A percentile compares a stretch with the other conserved stretches of the same genome.
Conservation (phyloP, 2,888 invertebrate species). For the Machimus atricapillus region DNA sequence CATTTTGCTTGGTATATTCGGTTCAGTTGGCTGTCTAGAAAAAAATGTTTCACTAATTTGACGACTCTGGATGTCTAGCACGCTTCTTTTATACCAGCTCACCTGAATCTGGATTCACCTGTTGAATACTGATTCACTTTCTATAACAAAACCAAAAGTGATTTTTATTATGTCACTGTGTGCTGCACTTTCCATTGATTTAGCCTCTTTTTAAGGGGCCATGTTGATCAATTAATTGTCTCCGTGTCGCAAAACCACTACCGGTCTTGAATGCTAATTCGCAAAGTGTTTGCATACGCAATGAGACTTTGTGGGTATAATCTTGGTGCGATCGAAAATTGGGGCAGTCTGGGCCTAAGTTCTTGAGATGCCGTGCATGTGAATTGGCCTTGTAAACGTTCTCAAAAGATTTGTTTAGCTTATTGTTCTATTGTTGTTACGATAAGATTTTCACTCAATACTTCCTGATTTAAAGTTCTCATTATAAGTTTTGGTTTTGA, state of each 20-base stretch:
- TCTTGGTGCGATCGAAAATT: neutral
- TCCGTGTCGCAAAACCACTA: neutral
- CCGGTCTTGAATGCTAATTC: neutral
- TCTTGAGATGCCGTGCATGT: neutral
- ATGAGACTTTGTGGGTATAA: neutral
- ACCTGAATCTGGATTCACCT: neutral
- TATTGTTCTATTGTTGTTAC: neutral
- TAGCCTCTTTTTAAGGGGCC: conserved; percentile 2
- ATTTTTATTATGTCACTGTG: conserved; percentile 1
- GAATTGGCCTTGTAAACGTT: neutral
- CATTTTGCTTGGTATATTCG: conserved; percentile 50
- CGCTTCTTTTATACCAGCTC: conserved; percentile 25
- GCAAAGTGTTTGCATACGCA: neutral
- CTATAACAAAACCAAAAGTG: conserved; percentile 38
- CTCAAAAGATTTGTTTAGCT: neutral
- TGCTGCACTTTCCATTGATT: conserved; percentile 28
- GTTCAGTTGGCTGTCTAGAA: conserved; percentile 5
- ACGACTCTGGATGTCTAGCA: conserved; percentile 37
- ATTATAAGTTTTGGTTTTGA: neutral
- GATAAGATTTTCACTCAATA: neutral
- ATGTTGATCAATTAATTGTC: neutral
- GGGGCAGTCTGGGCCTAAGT: neutral
- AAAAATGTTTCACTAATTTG: conserved; percentile 37
- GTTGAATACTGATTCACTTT: conserved; percentile 27
- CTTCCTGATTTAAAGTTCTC: neutral